Base-by-base conservation (phyloP, 2,797 vertebrate species). In the Sylvilagus floridanus region DNA sequence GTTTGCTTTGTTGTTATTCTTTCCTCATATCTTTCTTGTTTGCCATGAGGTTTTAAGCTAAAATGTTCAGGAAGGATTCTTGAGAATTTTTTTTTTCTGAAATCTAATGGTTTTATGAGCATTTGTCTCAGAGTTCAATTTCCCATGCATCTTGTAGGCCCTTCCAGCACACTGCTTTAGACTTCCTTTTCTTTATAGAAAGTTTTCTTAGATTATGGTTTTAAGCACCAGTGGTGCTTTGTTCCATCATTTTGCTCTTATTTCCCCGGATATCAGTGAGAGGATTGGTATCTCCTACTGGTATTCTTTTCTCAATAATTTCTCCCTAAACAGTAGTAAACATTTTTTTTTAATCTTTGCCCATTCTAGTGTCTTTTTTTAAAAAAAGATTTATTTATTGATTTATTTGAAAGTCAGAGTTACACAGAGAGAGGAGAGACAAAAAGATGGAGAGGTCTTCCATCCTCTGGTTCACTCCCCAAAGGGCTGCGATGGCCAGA, bases 221-320 rank as follows among this genome's bases (percentile, higher is more conserved):
- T n/a, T 21, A 71, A 86, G 57, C 71, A 30, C 24, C 50, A 73
- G 4, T 90, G 69, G 26, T 57, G 1, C 14, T 57, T 57, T 57
- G 54, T 57, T 60, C 19, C 21, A 13, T 26, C 47, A 35, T 50
- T 93, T 91, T 60, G 6, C 47, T 72, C 16, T 77, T 52, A 35
- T 68, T 88, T 50, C 24, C 14, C 57, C 79, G 12, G 26, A 50
- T 47, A 21, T 5, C 28, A 28, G 13, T 32, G 21, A 19, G 10
- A 62, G 9, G 7, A 37, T 32, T 28, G 0, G 0, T 13, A 19
- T 42, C 16, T 32, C 6, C 72, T 21, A 1, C 60, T 78, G 22
- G 4, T 81, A 21, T 57, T 57, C 60, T 62, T 2, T 71, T 14
- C 19, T 52, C 14, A 35, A 4, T 2, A 35, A 0, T 47, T 93